These are phyloP conservation scores for Echinops telfairi DNA, from an alignment of 2,113 vertebrate genomes.

Conservation along the genomic window DNA sequence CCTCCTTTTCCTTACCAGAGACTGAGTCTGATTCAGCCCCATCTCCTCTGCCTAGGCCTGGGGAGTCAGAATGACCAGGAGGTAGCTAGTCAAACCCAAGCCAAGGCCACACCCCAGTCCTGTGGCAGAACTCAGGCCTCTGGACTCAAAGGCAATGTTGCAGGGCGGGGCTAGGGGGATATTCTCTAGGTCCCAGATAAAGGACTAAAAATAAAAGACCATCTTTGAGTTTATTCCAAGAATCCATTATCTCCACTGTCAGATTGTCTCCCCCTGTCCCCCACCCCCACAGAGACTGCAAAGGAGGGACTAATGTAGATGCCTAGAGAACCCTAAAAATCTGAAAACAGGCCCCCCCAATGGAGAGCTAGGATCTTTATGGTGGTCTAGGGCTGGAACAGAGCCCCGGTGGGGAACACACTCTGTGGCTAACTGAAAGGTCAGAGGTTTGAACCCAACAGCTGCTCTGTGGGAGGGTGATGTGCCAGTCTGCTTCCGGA, in stretches of 20 bases:
- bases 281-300: neutral
- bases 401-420: neutral
- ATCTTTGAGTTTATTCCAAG: neutral
- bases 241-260: neutral
- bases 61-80: neutral
- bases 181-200: neutral
- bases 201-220: neutral
- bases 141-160: neutral
- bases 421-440: neutral
- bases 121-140: neutral
- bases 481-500: too few relatives aligned
- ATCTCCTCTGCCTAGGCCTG: neutral
- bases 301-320: neutral
- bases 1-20: neutral
- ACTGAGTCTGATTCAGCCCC: neutral
- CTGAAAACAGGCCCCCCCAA: neutral
- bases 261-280: neutral
- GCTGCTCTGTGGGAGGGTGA: neutral
- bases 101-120: neutral
- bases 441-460: neutral
- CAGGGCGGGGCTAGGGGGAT: too few relatives aligned
- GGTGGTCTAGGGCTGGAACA: neutral
- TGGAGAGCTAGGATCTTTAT: neutral
- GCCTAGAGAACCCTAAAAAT: neutral
- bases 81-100: neutral